phyloP scores from a whole-genome alignment of 1,140 invertebrate species.

The Hylyphantes graminicola region DNA sequence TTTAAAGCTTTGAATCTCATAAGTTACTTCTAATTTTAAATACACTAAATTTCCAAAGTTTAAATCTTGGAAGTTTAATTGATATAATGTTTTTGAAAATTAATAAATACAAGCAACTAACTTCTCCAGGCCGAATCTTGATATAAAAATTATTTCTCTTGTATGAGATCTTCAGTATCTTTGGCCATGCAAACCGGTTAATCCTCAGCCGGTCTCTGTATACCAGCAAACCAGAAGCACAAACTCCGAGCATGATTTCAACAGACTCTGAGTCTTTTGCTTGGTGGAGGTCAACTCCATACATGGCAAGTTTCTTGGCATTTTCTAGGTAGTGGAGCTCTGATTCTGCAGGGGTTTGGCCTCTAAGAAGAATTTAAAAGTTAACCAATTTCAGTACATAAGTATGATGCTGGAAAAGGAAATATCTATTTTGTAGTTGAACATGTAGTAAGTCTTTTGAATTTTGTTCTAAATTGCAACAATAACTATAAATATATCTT shows the following conservation, averaged over 20 bases:
- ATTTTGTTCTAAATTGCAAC: neutral
- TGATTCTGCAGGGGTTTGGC: conserved; percentile 94
- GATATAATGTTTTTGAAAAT: too few species aligned
- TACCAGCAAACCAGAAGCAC: conserved; percentile 93
- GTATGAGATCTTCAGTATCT: conserved; percentile 99
- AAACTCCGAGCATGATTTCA: conserved; percentile 96
- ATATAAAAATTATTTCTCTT: conserved; percentile 99
- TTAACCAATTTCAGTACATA: neutral
- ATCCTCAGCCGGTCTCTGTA: conserved; percentile 95
- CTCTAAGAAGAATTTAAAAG: conserved; percentile 72
- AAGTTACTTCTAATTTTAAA: too few species aligned
- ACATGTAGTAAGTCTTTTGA: neutral
- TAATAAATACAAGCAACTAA: neutral
- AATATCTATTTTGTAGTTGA: neutral
- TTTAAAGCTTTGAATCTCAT: too few species aligned
- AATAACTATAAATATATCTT: too few species aligned
- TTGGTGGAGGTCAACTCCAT: conserved; percentile 94
- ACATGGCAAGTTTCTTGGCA: conserved; percentile 98
- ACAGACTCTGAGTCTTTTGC: conserved; percentile 97
- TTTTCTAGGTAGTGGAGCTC: conserved; percentile 97
- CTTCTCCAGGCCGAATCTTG: conserved; percentile 94
- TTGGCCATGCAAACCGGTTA: conserved; percentile 99
- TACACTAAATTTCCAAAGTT: too few species aligned
- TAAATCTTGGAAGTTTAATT: too few species aligned
- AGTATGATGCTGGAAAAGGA: neutral